Conservation (phyloP, 1,140 invertebrate genomes). For the Paralvinella palmiformis region DNA sequence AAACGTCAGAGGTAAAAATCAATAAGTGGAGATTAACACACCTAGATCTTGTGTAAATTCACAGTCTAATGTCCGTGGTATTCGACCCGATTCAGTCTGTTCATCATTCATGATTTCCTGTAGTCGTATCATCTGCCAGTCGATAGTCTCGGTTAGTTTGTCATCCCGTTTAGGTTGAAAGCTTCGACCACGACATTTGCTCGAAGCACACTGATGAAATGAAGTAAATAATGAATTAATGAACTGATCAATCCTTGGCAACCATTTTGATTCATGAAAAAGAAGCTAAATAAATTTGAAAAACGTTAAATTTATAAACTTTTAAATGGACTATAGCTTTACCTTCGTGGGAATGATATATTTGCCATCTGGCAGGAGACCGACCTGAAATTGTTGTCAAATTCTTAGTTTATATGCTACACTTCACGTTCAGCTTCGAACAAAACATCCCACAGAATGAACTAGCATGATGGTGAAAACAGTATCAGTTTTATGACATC, state of each 20-base stretch:
- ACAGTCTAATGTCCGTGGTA: conserved; percentile 80
- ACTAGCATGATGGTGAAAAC: too few species aligned
- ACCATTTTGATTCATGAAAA: not conserved
- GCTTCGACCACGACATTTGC: conserved; percentile 56
- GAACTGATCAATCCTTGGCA: not conserved
- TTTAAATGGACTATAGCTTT: conserved; percentile 15
- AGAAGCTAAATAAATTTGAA: not conserved
- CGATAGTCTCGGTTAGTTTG: conserved; percentile 64
- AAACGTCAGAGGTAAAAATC: not conserved
- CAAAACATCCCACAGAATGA: too few species aligned
- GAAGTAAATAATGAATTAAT: conserved; percentile 4
- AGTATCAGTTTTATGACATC: too few species aligned
- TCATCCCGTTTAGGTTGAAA: conserved; percentile 67
- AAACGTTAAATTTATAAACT: too few species aligned
- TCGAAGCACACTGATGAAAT: conserved; percentile 43
- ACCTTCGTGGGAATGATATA: conserved; percentile 44
- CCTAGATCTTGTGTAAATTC: conserved; percentile 75
- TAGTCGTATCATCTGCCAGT: conserved; percentile 67
- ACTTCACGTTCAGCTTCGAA: too few species aligned
- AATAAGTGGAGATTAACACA: conserved; percentile 23
- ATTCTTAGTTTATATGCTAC: too few species aligned
- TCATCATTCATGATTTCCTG: conserved; percentile 48
- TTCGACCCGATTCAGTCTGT: conserved; percentile 57
- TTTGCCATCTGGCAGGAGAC: conserved; percentile 45
- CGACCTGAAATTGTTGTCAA: conserved; percentile 14